These are phyloP conservation scores for Epizoanthus ramosus DNA, from an alignment of 92 coral and sea anemone species.

Conservation along the genomic window DNA sequence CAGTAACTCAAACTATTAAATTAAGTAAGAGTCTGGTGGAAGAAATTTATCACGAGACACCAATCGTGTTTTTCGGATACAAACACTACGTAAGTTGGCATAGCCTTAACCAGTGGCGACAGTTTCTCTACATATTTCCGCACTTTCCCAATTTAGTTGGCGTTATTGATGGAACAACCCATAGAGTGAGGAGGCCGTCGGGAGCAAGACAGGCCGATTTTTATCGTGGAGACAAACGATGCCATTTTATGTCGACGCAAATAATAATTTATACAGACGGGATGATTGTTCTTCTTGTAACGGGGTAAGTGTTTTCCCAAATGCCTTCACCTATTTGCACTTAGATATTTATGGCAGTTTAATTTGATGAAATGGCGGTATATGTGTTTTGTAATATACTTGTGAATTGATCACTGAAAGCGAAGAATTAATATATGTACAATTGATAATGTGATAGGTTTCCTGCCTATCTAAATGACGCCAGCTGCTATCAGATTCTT, in stretches of 20 bases:
- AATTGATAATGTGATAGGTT: conserved; percentile 2
- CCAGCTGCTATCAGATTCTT: conserved; percentile 28
- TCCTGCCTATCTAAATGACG: conserved; percentile 52
- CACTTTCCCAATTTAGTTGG: conserved; percentile 51
- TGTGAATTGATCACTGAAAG: not conserved
- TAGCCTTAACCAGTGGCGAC: conserved; percentile 21
- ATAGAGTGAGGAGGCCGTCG: conserved; percentile 21
- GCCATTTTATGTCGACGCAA: too few species aligned
- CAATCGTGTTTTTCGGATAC: not conserved
- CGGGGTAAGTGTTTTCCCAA: not conserved
- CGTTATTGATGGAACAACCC: conserved; percentile 48
- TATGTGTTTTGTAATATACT: too few species aligned
- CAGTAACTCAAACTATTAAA: conserved; percentile 20
- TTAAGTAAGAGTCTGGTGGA: conserved; percentile 54
- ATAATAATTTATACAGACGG: conserved; percentile 33
- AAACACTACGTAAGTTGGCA: conserved; percentile 41
- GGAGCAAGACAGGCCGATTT: conserved; percentile 41
- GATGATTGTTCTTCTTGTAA: conserved; percentile 24
- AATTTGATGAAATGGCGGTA: too few species aligned
- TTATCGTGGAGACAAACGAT: conserved; percentile 45
- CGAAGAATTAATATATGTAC: not conserved
- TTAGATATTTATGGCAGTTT: not conserved
- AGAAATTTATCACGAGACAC: conserved; percentile 41
- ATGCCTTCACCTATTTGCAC: too few species aligned
- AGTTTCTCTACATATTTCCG: conserved; percentile 7